Conservation (phyloP, 2,113 vertebrate genomes). For the Gracilinanus agilis region DNA sequence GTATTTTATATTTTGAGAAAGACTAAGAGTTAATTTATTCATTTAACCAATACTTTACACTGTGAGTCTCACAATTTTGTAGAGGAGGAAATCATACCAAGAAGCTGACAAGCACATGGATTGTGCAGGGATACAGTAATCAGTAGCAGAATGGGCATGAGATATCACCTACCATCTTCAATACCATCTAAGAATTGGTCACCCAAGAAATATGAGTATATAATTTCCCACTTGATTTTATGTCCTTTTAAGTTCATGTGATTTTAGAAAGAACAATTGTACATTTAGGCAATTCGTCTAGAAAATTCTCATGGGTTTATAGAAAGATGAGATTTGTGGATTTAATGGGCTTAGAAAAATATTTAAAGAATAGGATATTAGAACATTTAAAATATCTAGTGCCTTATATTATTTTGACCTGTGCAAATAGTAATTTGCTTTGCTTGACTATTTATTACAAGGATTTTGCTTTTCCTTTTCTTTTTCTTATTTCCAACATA, state of each 20-base stretch:
- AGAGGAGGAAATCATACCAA: not conserved
- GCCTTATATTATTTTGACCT: not conserved
- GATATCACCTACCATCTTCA: not conserved
- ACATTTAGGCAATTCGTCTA: not conserved
- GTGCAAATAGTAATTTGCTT: not conserved
- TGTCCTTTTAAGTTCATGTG: not conserved
- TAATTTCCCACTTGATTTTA: not conserved
- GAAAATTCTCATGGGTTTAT: conserved; percentile 5
- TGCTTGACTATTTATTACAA: not conserved
- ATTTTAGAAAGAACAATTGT: conserved; percentile 31
- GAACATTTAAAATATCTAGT: not conserved
- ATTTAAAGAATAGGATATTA: not conserved
- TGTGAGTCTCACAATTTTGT: conserved; percentile 11
- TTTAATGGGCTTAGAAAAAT: not conserved
- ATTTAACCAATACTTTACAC: conserved; percentile 6
- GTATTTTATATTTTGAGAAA: conserved; percentile 2
- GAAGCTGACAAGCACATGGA: not conserved
- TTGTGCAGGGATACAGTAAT: not conserved
- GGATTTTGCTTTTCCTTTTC: not conserved
- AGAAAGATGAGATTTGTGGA: not conserved
- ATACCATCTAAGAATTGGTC: not conserved
- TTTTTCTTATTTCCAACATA: not conserved
- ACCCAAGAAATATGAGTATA: conserved; percentile 16
- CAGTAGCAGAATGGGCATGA: not conserved
- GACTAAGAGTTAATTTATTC: not conserved